These are phyloP conservation scores for Platyura marginata DNA, from an alignment of 1,140 invertebrate species.

Conservation along the genomic window DNA sequence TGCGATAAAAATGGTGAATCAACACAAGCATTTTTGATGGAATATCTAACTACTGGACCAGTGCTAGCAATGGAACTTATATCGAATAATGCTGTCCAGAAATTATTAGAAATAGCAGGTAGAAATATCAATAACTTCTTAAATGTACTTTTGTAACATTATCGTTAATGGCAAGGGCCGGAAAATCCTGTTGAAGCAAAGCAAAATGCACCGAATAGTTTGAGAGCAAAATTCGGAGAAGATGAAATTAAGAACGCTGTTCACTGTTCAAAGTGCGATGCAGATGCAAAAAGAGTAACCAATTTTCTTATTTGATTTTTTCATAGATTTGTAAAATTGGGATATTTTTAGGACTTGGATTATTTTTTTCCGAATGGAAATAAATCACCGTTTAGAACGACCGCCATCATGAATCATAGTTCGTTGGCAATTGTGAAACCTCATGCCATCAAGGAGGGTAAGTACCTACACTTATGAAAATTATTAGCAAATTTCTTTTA, in stretches of 20 bases:
- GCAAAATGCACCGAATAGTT: constrained; percentile 58
- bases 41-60: constrained; percentile 45
- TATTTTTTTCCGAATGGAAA: too few relatives aligned
- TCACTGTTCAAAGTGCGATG: constrained; percentile 80
- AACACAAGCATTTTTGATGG: neutral
- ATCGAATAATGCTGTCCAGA: constrained; percentile 45
- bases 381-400: too few relatives aligned
- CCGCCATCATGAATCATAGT: too few relatives aligned
- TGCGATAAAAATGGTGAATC: neutral
- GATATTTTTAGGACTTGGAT: too few relatives aligned
- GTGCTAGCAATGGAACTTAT: constrained; percentile 56
- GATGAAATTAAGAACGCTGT: constrained; percentile 73
- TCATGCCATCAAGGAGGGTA: constrained; percentile 59
- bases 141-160: too few relatives aligned
- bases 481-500: too few relatives aligned
- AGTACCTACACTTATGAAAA: constrained; percentile 2
- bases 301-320: too few relatives aligned
- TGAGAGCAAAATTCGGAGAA: constrained; percentile 68
- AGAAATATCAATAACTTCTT: constrained; percentile 11
- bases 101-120: constrained; percentile 27
- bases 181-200: constrained; percentile 46
- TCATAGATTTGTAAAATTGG: too few relatives aligned
- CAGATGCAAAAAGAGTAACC: constrained; percentile 35
- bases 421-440: constrained; percentile 84
- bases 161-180: constrained; percentile 37